These are phyloP conservation scores for Pachyramphus minor DNA, from an alignment of 2,113 vertebrate species.

Conservation along the genomic window DNA sequence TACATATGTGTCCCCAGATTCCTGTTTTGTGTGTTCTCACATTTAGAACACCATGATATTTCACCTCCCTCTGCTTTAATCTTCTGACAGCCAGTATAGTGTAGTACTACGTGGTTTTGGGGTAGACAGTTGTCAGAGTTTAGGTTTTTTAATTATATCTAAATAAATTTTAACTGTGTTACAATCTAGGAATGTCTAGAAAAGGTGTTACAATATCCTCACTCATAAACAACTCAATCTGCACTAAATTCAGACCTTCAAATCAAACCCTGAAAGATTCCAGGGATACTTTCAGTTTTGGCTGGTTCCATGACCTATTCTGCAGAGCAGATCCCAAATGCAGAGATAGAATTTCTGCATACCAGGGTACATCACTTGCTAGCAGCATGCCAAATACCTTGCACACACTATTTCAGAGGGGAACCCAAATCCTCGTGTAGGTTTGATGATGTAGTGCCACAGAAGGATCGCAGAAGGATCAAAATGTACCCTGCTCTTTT, in stretches of 20 bases:
- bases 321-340: not conserved
- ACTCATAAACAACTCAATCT: not conserved
- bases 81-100: not conserved
- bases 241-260: not conserved
- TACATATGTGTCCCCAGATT: not conserved
- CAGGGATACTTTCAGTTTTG: not conserved
- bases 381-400: not conserved
- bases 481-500: not conserved
- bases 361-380: accelerated
- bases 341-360: not conserved
- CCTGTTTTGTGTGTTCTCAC: not conserved
- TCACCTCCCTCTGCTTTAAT: not conserved
- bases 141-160: not conserved
- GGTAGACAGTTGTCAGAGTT: not conserved
- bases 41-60: not conserved
- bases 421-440: not conserved
- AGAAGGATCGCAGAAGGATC: not conserved
- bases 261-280: not conserved
- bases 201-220: not conserved
- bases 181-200: not conserved
- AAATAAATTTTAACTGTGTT: not conserved
- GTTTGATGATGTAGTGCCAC: not conserved
- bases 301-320: not conserved
- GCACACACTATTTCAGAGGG: not conserved
- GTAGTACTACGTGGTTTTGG: not conserved